Evolutionary conservation across 2,888 invertebrate species (phyloP).

Genomic region (Malacosoma neustria): DNA sequence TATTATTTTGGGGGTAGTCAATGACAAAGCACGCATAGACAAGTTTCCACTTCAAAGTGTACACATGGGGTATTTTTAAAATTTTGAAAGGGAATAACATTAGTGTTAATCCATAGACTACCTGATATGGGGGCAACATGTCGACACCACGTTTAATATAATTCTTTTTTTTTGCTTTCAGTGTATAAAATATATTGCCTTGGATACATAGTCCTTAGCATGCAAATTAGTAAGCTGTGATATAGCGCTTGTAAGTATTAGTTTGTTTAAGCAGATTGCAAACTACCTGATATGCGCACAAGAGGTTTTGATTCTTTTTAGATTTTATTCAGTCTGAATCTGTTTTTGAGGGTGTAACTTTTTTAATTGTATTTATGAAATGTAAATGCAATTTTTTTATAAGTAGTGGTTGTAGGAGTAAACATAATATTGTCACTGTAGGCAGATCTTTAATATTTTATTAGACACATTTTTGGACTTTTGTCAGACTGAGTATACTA

Average conservation of each 20-base stretch:
- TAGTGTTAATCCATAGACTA: too few relatives aligned
- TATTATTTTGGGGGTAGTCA: too few relatives aligned
- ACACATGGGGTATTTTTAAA: too few relatives aligned
- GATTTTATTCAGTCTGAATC: slow-evolving; percentile 20
- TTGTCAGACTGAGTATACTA: slow-evolving; percentile 68
- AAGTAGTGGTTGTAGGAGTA: slow-evolving; percentile 20
- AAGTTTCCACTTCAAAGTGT: too few relatives aligned
- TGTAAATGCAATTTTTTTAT: slow-evolving; percentile 17
- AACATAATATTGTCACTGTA: slow-evolving; percentile 38
- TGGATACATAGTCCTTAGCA: slow-evolving; percentile 24
- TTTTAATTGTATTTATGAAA: slow-evolving; percentile 14
- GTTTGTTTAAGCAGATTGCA: slow-evolving; percentile 16
- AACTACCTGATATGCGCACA: slow-evolving; percentile 14
- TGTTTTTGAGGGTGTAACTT: slow-evolving; percentile 8
- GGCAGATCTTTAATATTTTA: slow-evolving; percentile 38
- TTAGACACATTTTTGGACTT: slow-evolving; percentile 46
- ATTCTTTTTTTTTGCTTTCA: neutral
- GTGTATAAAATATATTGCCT: neutral
- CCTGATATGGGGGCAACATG: too few relatives aligned
- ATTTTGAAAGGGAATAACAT: too few relatives aligned
- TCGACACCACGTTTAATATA: too few relatives aligned
- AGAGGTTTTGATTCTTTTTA: slow-evolving; percentile 19
- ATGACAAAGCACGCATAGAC: too few relatives aligned
- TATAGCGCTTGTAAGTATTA: slow-evolving; percentile 66
- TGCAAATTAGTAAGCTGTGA: slow-evolving; percentile 59